Conservation (phyloP, 1,140 invertebrate genomes). For the Philopotamus ludificatus region DNA sequence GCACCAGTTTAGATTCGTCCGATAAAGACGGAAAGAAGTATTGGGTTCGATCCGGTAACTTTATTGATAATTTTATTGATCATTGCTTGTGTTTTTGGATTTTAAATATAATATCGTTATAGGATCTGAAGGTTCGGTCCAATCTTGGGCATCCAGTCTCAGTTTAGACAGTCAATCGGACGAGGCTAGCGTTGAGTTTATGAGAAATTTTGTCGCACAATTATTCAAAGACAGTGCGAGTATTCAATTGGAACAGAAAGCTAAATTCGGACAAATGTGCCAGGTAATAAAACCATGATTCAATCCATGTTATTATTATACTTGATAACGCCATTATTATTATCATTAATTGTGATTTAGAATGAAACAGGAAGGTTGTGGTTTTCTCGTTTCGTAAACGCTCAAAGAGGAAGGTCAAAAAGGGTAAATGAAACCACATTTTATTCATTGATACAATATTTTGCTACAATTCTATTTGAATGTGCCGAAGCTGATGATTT, state of each 20-base stretch:
- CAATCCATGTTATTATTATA: too few relatives aligned
- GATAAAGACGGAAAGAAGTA: slow-evolving; percentile 57
- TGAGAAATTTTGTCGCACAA: slow-evolving; percentile 70
- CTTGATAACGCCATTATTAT: too few relatives aligned
- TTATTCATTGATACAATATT: slow-evolving; percentile 74
- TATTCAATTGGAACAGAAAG: slow-evolving; percentile 65
- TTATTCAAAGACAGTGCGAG: slow-evolving; percentile 60
- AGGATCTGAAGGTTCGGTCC: slow-evolving; percentile 68
- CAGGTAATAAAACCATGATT: too few relatives aligned
- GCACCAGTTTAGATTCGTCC: slow-evolving; percentile 60
- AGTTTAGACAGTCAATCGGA: slow-evolving; percentile 71
- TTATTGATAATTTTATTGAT: neutral
- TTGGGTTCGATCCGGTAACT: slow-evolving; percentile 57
- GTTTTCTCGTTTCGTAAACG: slow-evolving; percentile 74
- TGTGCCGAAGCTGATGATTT: slow-evolving; percentile 77
- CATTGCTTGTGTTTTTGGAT: slow-evolving; percentile 3
- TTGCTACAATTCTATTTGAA: slow-evolving; percentile 75
- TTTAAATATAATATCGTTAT: slow-evolving; percentile 41
- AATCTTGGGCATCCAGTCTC: slow-evolving; percentile 72
- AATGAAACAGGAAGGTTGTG: slow-evolving; percentile 61
- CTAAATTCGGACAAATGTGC: slow-evolving; percentile 65
- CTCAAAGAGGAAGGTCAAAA: slow-evolving; percentile 67
- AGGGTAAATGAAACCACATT: slow-evolving; percentile 72
- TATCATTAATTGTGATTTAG: slow-evolving; percentile 47
- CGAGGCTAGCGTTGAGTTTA: slow-evolving; percentile 68